A percentile compares a stretch with the other conserved stretches of the same genome.
phyloP scores from a whole-genome alignment of 1,140 invertebrate genomes.

The Orussus abietinus region DNA sequence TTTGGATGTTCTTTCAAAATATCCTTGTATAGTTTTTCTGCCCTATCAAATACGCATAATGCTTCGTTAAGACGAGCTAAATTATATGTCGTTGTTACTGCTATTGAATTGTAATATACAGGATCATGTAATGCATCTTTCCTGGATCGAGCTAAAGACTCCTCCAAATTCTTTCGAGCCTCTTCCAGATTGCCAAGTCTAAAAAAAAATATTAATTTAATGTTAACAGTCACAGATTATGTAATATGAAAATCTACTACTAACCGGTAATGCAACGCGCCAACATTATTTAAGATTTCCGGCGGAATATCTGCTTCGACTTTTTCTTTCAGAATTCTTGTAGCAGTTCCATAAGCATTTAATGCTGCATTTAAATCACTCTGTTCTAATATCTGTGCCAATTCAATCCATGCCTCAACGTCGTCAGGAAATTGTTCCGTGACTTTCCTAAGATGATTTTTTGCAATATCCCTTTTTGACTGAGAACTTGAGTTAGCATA shows the following conservation, averaged over 20 bases:
- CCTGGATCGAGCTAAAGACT: conserved; percentile 77
- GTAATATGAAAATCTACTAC: conserved; percentile 5
- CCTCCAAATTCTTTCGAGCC: conserved; percentile 81
- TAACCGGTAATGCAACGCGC: conserved; percentile 83
- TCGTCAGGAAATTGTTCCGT: conserved; percentile 98
- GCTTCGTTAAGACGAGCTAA: conserved; percentile 91
- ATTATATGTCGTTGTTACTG: conserved; percentile 96
- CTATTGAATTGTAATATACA: conserved; percentile 94
- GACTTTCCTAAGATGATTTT: conserved; percentile 86
- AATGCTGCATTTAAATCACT: conserved; percentile 84
- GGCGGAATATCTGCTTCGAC: conserved; percentile 93
- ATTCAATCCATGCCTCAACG: conserved; percentile 98
- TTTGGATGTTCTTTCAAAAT: conserved; percentile 97
- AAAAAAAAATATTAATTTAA: conserved; percentile 18
- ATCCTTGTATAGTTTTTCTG: conserved; percentile 96
- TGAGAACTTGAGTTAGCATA: conserved; percentile 90
- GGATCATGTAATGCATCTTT: conserved; percentile 81
- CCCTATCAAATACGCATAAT: conserved; percentile 87
- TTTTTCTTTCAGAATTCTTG: conserved; percentile 88
- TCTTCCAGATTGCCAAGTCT: conserved; percentile 78
- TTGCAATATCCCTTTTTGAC: conserved; percentile 88
- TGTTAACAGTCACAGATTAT: too few relatives aligned
- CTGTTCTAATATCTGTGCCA: conserved; percentile 97
- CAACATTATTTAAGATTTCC: conserved; percentile 98
- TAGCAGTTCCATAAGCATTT: conserved; percentile 90